Percentiles rank a stretch among this genome's conserved stretches.
Conservation (phyloP, 2,888 invertebrate genomes). For the Bombylius major region DNA sequence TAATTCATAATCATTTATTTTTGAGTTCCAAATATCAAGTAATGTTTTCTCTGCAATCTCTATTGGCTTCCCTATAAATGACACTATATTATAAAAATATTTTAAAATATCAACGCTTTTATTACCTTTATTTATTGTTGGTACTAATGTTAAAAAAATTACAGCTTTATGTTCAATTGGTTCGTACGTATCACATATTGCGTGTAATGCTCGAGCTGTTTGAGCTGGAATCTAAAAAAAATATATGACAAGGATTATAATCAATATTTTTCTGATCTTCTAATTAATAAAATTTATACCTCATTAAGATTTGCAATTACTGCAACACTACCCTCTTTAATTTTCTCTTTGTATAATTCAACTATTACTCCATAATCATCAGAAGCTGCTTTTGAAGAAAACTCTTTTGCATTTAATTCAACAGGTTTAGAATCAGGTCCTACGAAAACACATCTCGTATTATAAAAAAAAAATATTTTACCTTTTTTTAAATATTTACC, state of each 20-base stretch:
- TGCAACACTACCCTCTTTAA: constrained; percentile 24
- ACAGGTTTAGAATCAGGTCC: constrained; percentile 17
- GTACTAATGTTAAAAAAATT: constrained; percentile 35
- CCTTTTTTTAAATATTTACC: constrained; percentile 17
- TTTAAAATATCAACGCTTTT: not conserved
- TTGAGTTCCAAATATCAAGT: constrained; percentile 22
- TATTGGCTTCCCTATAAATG: constrained; percentile 12
- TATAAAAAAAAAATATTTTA: not conserved
- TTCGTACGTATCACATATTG: constrained; percentile 42
- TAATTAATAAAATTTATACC: constrained; percentile 13
- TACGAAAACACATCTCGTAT: not conserved
- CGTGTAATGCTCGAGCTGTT: constrained; percentile 40
- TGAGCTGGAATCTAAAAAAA: constrained; percentile 23
- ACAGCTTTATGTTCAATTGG: constrained; percentile 36
- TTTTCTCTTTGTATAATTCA: constrained; percentile 21
- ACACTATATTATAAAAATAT: too few species aligned
- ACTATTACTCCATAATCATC: constrained; percentile 28
- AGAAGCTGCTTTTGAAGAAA: constrained; percentile 15
- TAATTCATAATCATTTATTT: constrained; percentile 21
- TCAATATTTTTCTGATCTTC: not conserved
- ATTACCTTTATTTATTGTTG: constrained; percentile 15
- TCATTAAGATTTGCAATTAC: constrained; percentile 28
- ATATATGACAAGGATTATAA: too few species aligned
- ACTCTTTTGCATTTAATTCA: constrained; percentile 17
- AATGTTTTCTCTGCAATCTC: constrained; percentile 22